A percentile compares a stretch with the other conserved stretches of the same genome.
Conservation (phyloP, 1,140 invertebrate genomes). For the Leucophenga varia region DNA sequence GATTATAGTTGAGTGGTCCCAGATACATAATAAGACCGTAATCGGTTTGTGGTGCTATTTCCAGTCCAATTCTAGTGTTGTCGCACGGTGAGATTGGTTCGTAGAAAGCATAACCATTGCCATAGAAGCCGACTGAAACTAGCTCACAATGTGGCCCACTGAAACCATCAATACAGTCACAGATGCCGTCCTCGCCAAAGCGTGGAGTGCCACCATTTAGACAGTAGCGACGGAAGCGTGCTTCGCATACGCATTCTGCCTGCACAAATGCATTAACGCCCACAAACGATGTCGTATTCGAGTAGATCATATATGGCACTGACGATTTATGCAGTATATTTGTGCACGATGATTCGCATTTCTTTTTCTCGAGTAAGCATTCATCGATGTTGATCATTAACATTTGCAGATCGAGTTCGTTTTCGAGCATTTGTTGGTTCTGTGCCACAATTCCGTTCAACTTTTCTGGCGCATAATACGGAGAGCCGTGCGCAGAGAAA, state of each 20-base stretch:
- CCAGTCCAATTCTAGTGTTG: constrained; percentile 75
- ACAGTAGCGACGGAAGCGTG: constrained; percentile 61
- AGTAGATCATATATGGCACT: constrained; percentile 77
- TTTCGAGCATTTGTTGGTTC: constrained; percentile 69
- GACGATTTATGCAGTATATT: constrained; percentile 71
- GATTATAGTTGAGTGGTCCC: constrained; percentile 74
- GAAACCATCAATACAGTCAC: constrained; percentile 70
- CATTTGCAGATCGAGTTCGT: constrained; percentile 70
- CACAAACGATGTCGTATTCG: constrained; percentile 87
- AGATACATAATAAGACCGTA: constrained; percentile 88
- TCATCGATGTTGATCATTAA: constrained; percentile 86
- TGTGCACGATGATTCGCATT: constrained; percentile 71
- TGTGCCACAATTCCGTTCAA: constrained; percentile 76
- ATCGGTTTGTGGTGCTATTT: constrained; percentile 71
- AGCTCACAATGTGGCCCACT: constrained; percentile 89
- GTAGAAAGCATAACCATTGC: constrained; percentile 87
- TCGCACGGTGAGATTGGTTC: constrained; percentile 75
- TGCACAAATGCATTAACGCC: constrained; percentile 80
- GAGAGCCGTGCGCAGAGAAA: constrained; percentile 89
- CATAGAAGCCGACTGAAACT: constrained; percentile 81
- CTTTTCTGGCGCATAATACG: constrained; percentile 83
- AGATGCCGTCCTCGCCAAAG: constrained; percentile 60
- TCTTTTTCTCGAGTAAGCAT: constrained; percentile 73
- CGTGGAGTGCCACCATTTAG: constrained; percentile 70
- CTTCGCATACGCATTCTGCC: constrained; percentile 71